Conservation (phyloP, 2,888 invertebrate species). For the Drosophila peninsularis region DNA sequence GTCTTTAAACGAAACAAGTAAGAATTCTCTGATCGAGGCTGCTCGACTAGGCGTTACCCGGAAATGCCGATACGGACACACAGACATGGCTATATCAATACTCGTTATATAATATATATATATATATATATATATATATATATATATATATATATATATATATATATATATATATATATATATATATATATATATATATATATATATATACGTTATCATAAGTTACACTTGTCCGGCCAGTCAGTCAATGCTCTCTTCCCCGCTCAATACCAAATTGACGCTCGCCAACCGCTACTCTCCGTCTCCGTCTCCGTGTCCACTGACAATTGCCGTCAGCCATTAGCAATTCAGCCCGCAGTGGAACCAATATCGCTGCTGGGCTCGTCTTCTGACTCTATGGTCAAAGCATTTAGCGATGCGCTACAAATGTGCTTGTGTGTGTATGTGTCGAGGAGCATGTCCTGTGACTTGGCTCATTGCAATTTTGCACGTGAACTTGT, state of each 20-base stretch:
- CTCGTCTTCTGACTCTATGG: slow-evolving; percentile 18
- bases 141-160: not conserved
- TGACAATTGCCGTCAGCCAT: slow-evolving; percentile 16
- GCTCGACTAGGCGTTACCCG: too few relatives aligned
- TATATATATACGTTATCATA: too few relatives aligned
- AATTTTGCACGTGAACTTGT: slow-evolving; percentile 74
- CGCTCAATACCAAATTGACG: slow-evolving; percentile 38
- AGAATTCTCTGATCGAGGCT: too few relatives aligned
- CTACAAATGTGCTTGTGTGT: slow-evolving; percentile 3
- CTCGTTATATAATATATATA: too few relatives aligned
- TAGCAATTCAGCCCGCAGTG: slow-evolving; percentile 16
- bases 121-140: not conserved
- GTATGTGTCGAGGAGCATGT: slow-evolving; percentile 13
- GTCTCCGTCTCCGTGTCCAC: too few relatives aligned
- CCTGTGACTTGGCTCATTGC: slow-evolving; percentile 50
- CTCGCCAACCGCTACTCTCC: not conserved
- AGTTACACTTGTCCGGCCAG: too few relatives aligned
- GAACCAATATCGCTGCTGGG: slow-evolving; percentile 20
- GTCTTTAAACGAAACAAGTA: too few relatives aligned
- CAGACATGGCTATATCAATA: too few relatives aligned
- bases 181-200: too few relatives aligned
- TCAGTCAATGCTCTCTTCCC: not conserved
- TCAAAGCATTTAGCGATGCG: slow-evolving; percentile 37
- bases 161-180: too few relatives aligned
- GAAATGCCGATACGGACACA: too few relatives aligned